Evolutionary conservation across 2,888 invertebrate species (phyloP).

Genomic region (Scaptomyza parva): DNA sequence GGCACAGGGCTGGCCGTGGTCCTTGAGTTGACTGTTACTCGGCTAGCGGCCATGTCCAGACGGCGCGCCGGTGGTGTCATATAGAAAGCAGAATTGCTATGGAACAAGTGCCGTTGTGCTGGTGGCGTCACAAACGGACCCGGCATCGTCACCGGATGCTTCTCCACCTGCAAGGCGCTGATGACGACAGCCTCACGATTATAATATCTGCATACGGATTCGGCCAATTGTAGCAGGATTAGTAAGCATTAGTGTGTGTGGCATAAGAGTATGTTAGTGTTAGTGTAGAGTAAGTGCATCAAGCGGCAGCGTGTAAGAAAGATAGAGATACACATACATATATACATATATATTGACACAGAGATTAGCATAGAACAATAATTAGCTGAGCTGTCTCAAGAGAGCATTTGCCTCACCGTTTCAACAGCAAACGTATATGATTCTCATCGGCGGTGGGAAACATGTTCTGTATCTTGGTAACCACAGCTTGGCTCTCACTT

Average conservation of each 20-base stretch:
- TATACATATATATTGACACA: constrained; percentile 17
- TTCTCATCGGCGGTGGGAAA: constrained; percentile 96
- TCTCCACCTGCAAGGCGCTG: constrained; percentile 96
- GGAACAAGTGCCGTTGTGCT: constrained; percentile 87
- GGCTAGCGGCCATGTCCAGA: constrained; percentile 83
- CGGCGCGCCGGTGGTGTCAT: constrained; percentile 89
- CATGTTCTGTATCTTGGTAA: constrained; percentile 93
- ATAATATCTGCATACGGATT: constrained; percentile 93
- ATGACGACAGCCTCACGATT: constrained; percentile 96
- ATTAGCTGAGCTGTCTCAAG: neutral
- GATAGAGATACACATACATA: constrained; percentile 54
- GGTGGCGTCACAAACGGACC: constrained; percentile 92
- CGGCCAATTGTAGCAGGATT: constrained; percentile 23
- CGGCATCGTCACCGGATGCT: constrained; percentile 95
- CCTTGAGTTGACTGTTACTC: constrained; percentile 73
- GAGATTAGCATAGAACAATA: constrained; percentile 48
- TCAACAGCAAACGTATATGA: constrained; percentile 93
- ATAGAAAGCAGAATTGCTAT: constrained; percentile 87
- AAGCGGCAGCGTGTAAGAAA: constrained; percentile 71
- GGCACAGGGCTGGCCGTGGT: constrained; percentile 86
- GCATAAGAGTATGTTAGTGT: constrained; percentile 18
- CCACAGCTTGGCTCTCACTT: constrained; percentile 90
- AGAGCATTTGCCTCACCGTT: constrained; percentile 89
- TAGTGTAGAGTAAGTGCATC: constrained; percentile 48
- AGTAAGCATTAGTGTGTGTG: constrained; percentile 37